Percentiles rank a stretch among this genome's conserved stretches.
Conservation (phyloP, 2,797 vertebrate genomes). For the Mallotus villosus region DNA sequence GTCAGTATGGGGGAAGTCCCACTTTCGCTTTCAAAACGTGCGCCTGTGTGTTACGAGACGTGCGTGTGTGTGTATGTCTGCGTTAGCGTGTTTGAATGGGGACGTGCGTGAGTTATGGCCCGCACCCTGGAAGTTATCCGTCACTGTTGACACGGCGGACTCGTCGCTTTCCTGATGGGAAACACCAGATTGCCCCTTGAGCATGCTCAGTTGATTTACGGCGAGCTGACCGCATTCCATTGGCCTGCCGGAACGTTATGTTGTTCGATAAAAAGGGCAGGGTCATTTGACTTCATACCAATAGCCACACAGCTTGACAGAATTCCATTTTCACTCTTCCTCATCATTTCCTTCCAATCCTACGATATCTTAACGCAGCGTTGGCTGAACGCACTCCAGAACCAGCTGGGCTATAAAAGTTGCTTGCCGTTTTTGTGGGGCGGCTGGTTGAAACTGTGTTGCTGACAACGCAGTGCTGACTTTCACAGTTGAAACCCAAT, state of each 20-base stretch:
- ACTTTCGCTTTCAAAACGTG: slow-evolving; percentile 30
- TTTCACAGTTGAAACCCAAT: too few relatives aligned
- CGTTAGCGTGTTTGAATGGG: not conserved
- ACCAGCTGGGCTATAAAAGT: not conserved
- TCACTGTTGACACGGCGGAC: slow-evolving; percentile 66
- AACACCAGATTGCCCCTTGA: slow-evolving; percentile 38
- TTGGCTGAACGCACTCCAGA: not conserved
- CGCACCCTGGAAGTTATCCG: slow-evolving; percentile 67
- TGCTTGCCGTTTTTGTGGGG: too few relatives aligned
- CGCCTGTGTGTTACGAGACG: not conserved
- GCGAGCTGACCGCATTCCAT: slow-evolving; percentile 49
- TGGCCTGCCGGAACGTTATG: slow-evolving; percentile 41
- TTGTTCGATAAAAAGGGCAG: slow-evolving; percentile 38
- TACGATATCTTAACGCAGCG: not conserved
- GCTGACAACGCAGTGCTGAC: too few relatives aligned
- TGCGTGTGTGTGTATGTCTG: slow-evolving; percentile 17
- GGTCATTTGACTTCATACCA: slow-evolving; percentile 19
- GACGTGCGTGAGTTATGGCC: slow-evolving; percentile 48
- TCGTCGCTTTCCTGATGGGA: slow-evolving; percentile 60
- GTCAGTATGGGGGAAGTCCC: slow-evolving; percentile 28
- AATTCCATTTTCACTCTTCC: not conserved
- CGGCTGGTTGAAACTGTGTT: too few relatives aligned
- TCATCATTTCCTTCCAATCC: not conserved
- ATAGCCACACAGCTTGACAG: not conserved
- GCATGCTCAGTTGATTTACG: slow-evolving; percentile 56